Evolutionary conservation across 2,113 vertebrate species (phyloP).

Genomic region (Amphilophus citrinellus): DNA sequence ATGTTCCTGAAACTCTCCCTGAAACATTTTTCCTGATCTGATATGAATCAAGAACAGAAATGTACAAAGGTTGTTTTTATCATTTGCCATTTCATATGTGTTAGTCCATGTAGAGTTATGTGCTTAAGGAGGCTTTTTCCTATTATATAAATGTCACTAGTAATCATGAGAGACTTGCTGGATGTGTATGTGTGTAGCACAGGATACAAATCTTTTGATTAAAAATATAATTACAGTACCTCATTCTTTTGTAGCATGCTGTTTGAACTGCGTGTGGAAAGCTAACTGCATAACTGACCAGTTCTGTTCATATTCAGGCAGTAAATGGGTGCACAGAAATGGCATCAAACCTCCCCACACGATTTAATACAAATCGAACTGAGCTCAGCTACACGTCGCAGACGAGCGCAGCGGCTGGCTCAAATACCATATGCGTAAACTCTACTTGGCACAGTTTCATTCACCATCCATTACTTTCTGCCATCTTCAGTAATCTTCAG

Average conservation of each 20-base stretch:
- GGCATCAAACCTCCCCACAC: not conserved
- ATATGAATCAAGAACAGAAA: not conserved
- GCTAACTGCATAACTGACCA: not conserved
- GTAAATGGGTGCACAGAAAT: not conserved
- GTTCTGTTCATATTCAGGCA: not conserved
- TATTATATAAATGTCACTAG: slow-evolving; percentile 12
- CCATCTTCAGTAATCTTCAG: not conserved
- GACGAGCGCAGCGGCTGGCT: too few relatives aligned
- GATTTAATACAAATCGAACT: not conserved
- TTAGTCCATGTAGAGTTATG: slow-evolving; percentile 1
- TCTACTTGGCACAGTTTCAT: too few relatives aligned
- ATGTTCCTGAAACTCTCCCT: not conserved
- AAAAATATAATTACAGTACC: not conserved
- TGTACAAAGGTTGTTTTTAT: not conserved
- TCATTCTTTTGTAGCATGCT: not conserved
- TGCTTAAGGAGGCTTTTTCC: slow-evolving; percentile 10
- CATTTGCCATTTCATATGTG: not conserved
- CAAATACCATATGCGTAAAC: too few relatives aligned
- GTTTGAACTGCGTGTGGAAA: not conserved
- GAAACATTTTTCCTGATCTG: not conserved
- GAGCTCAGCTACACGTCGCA: not conserved
- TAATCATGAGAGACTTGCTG: slow-evolving; percentile 4
- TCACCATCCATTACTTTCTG: not conserved
- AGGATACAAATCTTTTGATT: not conserved
- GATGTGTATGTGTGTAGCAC: not conserved